Conservation (phyloP, 1,140 invertebrate genomes). For the Atta cephalotes region DNA sequence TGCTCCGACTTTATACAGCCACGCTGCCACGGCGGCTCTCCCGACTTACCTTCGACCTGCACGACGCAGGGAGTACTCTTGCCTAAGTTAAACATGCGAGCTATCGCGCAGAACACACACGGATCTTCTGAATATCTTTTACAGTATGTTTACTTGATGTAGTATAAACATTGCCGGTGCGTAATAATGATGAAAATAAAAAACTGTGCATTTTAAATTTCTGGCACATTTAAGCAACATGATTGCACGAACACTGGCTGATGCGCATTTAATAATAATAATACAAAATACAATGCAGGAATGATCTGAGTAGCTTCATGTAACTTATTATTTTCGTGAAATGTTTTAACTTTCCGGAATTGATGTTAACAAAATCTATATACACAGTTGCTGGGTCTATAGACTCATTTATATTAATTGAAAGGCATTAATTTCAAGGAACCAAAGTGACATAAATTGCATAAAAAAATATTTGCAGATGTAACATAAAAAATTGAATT, state of each 20-base stretch:
- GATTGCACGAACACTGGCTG: neutral
- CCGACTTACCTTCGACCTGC: constrained; percentile 42
- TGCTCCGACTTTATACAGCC: constrained; percentile 77
- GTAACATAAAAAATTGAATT: too few species aligned
- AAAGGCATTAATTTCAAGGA: too few species aligned
- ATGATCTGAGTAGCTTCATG: too few species aligned
- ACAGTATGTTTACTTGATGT: constrained; percentile 46
- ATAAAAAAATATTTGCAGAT: too few species aligned
- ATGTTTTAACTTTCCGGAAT: neutral
- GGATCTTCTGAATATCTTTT: constrained; percentile 47
- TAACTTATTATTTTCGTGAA: neutral
- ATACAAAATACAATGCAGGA: neutral
- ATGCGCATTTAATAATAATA: neutral
- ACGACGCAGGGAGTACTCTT: neutral
- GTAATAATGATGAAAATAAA: constrained; percentile 23
- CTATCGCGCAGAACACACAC: constrained; percentile 51
- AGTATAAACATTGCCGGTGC: constrained; percentile 12
- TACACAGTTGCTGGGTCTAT: too few species aligned
- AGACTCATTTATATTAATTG: neutral
- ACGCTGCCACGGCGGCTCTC: constrained; percentile 43
- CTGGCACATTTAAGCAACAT: neutral
- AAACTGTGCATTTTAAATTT: neutral
- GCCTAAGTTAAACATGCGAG: constrained; percentile 48
- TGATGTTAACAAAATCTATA: too few species aligned
- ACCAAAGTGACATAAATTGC: too few species aligned